Evolutionary conservation across 2,888 invertebrate species (phyloP).

Genomic region (Hipparchia sbordonii): DNA sequence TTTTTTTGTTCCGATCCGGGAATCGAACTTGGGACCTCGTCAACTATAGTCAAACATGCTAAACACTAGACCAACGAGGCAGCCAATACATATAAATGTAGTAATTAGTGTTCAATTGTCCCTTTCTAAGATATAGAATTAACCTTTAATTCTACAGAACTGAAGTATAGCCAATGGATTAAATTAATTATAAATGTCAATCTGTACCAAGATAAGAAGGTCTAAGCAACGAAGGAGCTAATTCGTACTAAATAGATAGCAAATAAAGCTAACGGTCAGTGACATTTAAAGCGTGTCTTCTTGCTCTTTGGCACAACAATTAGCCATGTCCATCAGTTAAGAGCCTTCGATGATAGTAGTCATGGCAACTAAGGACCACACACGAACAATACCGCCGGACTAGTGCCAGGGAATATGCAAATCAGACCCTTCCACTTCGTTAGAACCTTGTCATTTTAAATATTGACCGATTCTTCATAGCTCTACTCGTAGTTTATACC

Average conservation of each 20-base stretch:
- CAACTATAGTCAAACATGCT: too few relatives aligned
- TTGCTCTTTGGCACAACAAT: constrained; percentile 66
- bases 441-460: constrained; percentile 16
- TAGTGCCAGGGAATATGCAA: constrained; percentile 47
- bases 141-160: not conserved
- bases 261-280: constrained; percentile 56
- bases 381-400: constrained; percentile 65
- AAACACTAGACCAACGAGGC: too few relatives aligned
- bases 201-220: constrained; percentile 20
- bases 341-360: constrained; percentile 56
- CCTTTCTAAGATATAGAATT: not conserved
- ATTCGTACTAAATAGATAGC: constrained; percentile 37
- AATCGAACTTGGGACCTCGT: too few relatives aligned
- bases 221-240: constrained; percentile 34
- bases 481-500: not conserved
- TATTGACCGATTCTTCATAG: constrained; percentile 13
- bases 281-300: constrained; percentile 64
- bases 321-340: constrained; percentile 76
- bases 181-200: constrained; percentile 26
- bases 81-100: not conserved
- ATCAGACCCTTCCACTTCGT: constrained; percentile 40
- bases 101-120: not conserved
- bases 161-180: constrained; percentile 13
- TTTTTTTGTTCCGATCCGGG: too few relatives aligned
- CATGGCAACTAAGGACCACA: constrained; percentile 77